These are phyloP conservation scores for Aplodontia rufa DNA, from an alignment of 2,113 vertebrate species.

Conservation along the genomic window DNA sequence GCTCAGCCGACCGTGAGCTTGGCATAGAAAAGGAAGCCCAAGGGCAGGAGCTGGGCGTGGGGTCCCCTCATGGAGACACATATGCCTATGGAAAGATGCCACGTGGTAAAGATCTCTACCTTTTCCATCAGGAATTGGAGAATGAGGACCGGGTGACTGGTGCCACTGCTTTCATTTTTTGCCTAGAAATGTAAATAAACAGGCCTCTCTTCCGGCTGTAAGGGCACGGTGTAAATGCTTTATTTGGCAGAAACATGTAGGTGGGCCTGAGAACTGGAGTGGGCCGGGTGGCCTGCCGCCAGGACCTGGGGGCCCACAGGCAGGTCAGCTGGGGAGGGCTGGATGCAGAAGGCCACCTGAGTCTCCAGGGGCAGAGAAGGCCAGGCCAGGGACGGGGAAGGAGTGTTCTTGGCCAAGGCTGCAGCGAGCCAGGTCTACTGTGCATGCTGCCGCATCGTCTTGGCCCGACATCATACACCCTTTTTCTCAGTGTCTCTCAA, in stretches of 20 bases:
- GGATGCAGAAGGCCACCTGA: not conserved
- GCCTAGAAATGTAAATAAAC: not conserved
- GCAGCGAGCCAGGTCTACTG: fast-evolving
- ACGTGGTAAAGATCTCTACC: not conserved
- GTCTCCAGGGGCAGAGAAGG: not conserved
- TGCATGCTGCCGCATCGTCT: not conserved
- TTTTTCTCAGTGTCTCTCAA: not conserved
- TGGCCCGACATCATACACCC: no score
- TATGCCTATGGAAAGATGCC: not conserved
- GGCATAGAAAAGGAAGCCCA: not conserved
- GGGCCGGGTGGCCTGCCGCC: not conserved
- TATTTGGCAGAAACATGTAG: not conserved
- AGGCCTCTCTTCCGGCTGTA: not conserved
- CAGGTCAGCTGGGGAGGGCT: not conserved
- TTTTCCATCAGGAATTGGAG: not conserved
- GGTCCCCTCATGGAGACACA: not conserved
- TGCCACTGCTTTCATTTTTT: not conserved
- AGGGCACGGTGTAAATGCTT: not conserved
- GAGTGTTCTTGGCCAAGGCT: not conserved
- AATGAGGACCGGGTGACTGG: no score
- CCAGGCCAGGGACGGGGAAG: not conserved
- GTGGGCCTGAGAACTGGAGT: not conserved
- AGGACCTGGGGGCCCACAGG: not conserved
- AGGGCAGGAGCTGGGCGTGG: not conserved
- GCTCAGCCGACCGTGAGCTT: not conserved